Percentiles rank a stretch among this genome's conserved stretches.
phyloP scores from a whole-genome alignment of 2,113 vertebrate genomes.

The western clawed frog (Xenopus tropicalis) region DNA sequence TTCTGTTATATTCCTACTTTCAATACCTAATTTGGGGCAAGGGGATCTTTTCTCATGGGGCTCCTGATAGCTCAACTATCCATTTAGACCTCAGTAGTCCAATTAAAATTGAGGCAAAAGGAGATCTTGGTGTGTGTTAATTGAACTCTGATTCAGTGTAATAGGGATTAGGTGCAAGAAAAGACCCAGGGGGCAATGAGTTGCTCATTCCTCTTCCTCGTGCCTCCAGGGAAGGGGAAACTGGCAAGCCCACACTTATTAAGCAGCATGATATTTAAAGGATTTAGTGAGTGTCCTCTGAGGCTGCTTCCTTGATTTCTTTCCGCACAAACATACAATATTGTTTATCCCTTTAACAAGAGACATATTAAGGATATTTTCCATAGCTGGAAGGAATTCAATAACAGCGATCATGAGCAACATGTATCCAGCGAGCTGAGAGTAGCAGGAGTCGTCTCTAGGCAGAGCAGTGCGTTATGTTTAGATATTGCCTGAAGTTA shows the following conservation, averaged over 20 bases:
- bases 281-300: background rate
- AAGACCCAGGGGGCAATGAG: constrained; percentile 58
- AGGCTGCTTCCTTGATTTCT: too few species aligned
- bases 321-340: too few species aligned
- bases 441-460: too few species aligned
- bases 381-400: too few species aligned
- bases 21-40: constrained; percentile 61
- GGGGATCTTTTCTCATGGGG: constrained; percentile 61
- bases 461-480: too few species aligned
- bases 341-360: too few species aligned
- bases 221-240: constrained; percentile 7
- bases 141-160: constrained; percentile 71
- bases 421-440: too few species aligned
- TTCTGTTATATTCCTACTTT: constrained; percentile 74
- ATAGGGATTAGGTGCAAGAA: constrained; percentile 58
- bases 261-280: background rate
- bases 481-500: too few species aligned
- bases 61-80: constrained; percentile 72
- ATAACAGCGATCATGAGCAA: too few species aligned
- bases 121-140: constrained; percentile 69
- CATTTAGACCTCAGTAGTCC: constrained; percentile 73
- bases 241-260: background rate
- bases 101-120: constrained; percentile 59
- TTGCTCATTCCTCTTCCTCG: background rate
- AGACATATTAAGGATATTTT: too few species aligned